Conservation (phyloP, 1,140 invertebrate genomes). For the Drosophila serrata region DNA sequence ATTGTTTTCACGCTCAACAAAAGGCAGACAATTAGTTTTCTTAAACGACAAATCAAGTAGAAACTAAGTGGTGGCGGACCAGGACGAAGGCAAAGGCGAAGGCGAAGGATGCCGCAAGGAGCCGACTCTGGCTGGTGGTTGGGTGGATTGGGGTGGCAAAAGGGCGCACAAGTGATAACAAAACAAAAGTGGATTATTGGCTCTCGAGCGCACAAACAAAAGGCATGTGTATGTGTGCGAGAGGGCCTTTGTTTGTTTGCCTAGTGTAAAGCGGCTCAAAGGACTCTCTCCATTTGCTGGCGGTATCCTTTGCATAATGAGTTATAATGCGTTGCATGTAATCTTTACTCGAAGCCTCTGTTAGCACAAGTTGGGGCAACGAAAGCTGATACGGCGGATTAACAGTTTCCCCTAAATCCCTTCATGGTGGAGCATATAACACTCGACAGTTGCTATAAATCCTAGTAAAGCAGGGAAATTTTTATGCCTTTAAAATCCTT, state of each 20-base stretch:
- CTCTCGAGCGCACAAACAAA: slow-evolving; percentile 76
- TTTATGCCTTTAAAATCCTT: neutral
- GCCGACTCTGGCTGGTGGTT: slow-evolving; percentile 26
- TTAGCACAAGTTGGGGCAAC: slow-evolving; percentile 3
- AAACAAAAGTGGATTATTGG: slow-evolving; percentile 84
- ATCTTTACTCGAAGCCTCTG: slow-evolving; percentile 17
- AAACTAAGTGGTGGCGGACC: slow-evolving; percentile 80
- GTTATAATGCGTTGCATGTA: slow-evolving; percentile 16
- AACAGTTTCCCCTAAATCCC: slow-evolving; percentile 4
- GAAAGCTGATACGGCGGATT: neutral
- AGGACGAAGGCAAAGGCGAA: slow-evolving; percentile 15
- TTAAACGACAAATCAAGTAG: slow-evolving; percentile 85
- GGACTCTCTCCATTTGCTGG: slow-evolving; percentile 11
- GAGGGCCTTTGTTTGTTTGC: slow-evolving; percentile 45
- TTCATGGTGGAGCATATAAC: slow-evolving; percentile 38
- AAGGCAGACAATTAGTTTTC: slow-evolving; percentile 84
- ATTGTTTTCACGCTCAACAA: slow-evolving; percentile 84
- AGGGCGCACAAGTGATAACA: slow-evolving; percentile 69
- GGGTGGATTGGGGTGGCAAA: slow-evolving; percentile 7
- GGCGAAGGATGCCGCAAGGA: slow-evolving; percentile 44
- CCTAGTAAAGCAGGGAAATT: slow-evolving; percentile 38
- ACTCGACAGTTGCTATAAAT: slow-evolving; percentile 34
- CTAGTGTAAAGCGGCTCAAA: slow-evolving; percentile 42
- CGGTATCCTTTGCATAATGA: slow-evolving; percentile 32
- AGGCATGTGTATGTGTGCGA: slow-evolving; percentile 15